phyloP scores from a whole-genome alignment of 2,113 vertebrate genomes.

The Charadrius vociferus region DNA sequence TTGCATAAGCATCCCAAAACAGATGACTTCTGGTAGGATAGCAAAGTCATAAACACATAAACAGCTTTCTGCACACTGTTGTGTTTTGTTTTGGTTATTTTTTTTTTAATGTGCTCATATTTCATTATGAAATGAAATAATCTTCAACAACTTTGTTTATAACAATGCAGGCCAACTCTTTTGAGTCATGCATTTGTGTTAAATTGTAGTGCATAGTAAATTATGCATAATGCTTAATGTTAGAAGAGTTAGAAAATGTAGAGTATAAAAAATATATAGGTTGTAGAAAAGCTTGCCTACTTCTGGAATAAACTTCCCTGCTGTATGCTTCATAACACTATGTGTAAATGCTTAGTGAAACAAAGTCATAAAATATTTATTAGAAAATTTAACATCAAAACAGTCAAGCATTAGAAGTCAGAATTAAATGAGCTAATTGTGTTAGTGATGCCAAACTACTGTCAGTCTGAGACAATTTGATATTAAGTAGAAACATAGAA shows the following conservation, averaged over 20 bases:
- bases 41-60: not conserved
- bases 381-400: not conserved
- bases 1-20: not conserved
- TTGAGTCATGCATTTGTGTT: not conserved
- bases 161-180: not conserved
- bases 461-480: not conserved
- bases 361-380: not conserved
- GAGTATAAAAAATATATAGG: not conserved
- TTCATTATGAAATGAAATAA: not conserved
- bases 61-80: not conserved
- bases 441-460: not conserved
- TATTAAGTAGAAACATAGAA: not conserved
- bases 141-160: not conserved
- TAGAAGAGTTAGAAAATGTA: not conserved
- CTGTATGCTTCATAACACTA: not conserved
- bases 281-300: not conserved
- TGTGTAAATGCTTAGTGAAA: not conserved
- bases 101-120: not conserved
- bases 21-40: not conserved
- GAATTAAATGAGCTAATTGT: not conserved
- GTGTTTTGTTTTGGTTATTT: not conserved
- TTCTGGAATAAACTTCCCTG: not conserved
- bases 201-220: not conserved
- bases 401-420: not conserved
- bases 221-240: not conserved